These are phyloP conservation scores for Chunga burmeisteri DNA, from an alignment of 2,113 vertebrate genomes.

Conservation along the genomic window DNA sequence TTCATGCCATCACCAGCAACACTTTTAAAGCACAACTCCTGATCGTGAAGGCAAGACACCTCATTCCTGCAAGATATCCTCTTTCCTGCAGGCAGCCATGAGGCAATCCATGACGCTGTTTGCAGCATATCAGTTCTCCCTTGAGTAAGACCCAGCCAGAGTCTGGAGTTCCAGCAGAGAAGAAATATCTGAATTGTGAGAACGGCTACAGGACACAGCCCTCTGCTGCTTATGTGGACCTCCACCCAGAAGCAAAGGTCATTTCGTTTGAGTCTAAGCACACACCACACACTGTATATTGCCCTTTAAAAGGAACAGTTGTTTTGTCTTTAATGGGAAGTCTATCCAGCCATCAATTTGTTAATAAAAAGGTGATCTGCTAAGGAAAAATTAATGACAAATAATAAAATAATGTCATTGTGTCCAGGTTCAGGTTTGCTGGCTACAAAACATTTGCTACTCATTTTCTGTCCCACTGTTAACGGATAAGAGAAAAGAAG, in stretches of 20 bases:
- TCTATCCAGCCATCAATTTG: conserved; percentile 23
- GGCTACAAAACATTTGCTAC: conserved; percentile 22
- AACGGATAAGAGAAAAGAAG: conserved; percentile 24
- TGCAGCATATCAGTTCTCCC: fast-evolving
- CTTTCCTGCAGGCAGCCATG: not conserved
- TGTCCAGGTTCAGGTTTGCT: conserved; percentile 39
- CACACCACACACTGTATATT: fast-evolving
- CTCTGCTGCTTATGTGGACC: not conserved
- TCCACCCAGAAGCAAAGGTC: not conserved
- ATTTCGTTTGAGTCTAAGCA: not conserved
- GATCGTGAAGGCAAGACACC: not conserved
- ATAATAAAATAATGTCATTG: conserved; percentile 28
- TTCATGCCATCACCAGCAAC: fast-evolving
- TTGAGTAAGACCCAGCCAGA: not conserved
- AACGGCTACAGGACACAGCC: not conserved
- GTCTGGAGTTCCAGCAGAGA: not conserved
- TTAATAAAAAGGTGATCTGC: conserved; percentile 51
- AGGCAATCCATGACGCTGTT: not conserved
- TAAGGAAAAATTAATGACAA: conserved; percentile 37
- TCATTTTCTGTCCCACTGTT: conserved; percentile 46
- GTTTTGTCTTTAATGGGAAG: conserved; percentile 5
- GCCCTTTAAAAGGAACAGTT: not conserved
- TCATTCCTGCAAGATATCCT: not conserved
- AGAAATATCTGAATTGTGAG: not conserved
- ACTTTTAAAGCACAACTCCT: not conserved